A percentile compares a stretch with the other conserved stretches of the same genome.
phyloP scores from a whole-genome alignment of 2,797 vertebrate species.

The Odontamblyopus rebecca region DNA sequence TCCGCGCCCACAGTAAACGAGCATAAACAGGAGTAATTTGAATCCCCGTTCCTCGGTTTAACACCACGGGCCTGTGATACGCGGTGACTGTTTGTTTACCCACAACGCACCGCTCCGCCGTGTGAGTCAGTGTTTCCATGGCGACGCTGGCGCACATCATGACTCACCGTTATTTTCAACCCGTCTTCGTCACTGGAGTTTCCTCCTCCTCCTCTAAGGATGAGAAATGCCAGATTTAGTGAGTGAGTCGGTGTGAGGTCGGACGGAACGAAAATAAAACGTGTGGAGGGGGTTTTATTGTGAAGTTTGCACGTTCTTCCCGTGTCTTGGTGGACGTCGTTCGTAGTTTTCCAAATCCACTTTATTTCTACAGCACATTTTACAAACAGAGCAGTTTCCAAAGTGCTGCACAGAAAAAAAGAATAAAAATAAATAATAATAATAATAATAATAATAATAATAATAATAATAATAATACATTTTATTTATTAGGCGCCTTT shows the following conservation, averaged over 20 bases:
- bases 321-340: neutral
- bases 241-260: neutral
- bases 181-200: conserved; percentile 49
- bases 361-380: too few species aligned
- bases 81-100: neutral
- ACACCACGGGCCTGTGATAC: neutral
- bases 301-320: neutral
- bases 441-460: too few species aligned
- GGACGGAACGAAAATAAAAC: too few species aligned
- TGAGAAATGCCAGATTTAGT: neutral
- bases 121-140: conserved; percentile 61
- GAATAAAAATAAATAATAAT: too few species aligned
- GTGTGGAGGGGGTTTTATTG: too few species aligned
- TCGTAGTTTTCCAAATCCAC: too few species aligned
- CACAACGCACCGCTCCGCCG: conserved; percentile 9
- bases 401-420: too few species aligned
- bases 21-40: too few species aligned
- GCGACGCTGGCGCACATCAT: conserved; percentile 51
- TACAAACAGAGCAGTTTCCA: too few species aligned
- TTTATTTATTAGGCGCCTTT: too few species aligned
- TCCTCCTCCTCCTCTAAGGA: conserved; percentile 20
- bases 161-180: conserved; percentile 65
- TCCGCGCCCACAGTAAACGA: too few species aligned
- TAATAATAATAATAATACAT: too few species aligned
- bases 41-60: neutral